These are phyloP conservation scores for Drosophila mimica DNA, from an alignment of 2,888 invertebrate species.

Conservation along the genomic window DNA sequence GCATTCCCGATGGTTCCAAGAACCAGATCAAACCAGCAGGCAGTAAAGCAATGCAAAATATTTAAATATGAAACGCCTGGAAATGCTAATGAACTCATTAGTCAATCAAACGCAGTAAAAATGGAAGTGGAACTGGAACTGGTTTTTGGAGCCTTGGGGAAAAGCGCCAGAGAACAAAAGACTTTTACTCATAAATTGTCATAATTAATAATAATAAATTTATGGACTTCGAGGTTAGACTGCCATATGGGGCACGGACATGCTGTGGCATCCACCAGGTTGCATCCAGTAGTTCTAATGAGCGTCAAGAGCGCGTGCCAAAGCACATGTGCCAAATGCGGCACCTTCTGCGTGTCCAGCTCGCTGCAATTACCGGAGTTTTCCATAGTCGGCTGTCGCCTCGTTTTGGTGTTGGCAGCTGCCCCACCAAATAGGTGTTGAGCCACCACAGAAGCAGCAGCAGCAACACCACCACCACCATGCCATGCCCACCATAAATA, in stretches of 20 bases:
- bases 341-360: constrained; percentile 49
- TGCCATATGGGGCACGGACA: constrained; percentile 55
- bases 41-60: constrained; percentile 24
- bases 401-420: constrained; percentile 53
- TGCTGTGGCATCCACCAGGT: constrained; percentile 20
- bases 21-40: constrained; percentile 14
- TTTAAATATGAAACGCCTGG: constrained; percentile 43
- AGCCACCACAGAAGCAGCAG: constrained; percentile 26
- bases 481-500: constrained; percentile 76
- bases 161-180: constrained; percentile 42
- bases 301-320: constrained; percentile 73
- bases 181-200: constrained; percentile 77
- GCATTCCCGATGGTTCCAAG: constrained; percentile 27
- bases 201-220: constrained; percentile 76
- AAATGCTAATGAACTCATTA: constrained; percentile 64
- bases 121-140: constrained; percentile 20
- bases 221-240: constrained; percentile 55
- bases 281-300: constrained; percentile 58
- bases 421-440: constrained; percentile 66
- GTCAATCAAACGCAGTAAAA: constrained; percentile 32
- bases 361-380: constrained; percentile 70
- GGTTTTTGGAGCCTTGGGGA: constrained; percentile 31
- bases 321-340: constrained; percentile 63
- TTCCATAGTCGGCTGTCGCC: constrained; percentile 70
- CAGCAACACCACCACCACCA: constrained; percentile 6